Evolutionary conservation across 2,797 vertebrate genomes (phyloP).

Genomic region (Cuniculus paca): DNA sequence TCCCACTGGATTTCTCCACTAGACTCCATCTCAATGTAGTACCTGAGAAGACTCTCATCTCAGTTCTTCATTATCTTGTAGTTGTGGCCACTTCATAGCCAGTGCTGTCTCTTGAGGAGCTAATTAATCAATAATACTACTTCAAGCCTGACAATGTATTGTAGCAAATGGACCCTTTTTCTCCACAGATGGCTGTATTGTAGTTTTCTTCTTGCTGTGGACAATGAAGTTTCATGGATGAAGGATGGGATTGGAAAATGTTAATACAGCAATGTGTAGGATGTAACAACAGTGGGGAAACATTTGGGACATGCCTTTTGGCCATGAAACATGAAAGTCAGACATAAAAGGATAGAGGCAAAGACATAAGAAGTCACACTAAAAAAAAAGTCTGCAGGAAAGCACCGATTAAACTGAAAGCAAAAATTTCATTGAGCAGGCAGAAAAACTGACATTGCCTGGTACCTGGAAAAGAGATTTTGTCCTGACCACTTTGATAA

Average conservation of each 20-base stretch:
- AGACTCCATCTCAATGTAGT: not conserved
- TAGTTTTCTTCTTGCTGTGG: not conserved
- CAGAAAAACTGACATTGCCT: not conserved
- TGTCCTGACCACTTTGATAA: not conserved
- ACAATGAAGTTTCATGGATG: not conserved
- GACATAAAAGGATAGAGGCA: slow-evolving; percentile 1
- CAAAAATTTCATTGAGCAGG: not conserved
- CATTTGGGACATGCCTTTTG: not conserved
- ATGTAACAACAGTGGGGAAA: not conserved
- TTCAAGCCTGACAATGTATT: not conserved
- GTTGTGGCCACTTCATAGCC: not conserved
- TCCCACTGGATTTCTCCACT: not conserved
- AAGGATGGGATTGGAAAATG: not conserved
- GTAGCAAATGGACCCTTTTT: not conserved
- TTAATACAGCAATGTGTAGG: not conserved
- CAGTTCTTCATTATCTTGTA: not conserved
- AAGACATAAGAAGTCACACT: slow-evolving; percentile 23
- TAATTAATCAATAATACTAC: not conserved
- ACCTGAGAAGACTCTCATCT: not conserved
- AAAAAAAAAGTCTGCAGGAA: not conserved
- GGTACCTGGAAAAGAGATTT: not conserved
- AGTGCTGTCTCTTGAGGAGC: not conserved
- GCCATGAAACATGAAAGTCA: slow-evolving; percentile 20
- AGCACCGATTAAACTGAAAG: slow-evolving; percentile 7
- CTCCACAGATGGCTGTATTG: not conserved